Evolutionary conservation across 2,888 invertebrate species (phyloP).

Genomic region (Salticus scenicus): DNA sequence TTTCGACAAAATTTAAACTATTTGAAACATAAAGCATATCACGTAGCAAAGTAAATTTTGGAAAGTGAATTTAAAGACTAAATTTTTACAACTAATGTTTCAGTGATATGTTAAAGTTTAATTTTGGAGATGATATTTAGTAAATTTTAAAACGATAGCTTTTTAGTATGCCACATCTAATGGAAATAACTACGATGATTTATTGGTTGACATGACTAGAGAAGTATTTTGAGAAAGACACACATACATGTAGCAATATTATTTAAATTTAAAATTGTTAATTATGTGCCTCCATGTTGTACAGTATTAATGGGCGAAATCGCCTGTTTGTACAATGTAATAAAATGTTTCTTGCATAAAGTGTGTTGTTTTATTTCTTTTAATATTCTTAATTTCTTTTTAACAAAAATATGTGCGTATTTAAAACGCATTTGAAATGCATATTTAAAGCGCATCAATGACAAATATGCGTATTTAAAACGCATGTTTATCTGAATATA

Average conservation of each 20-base stretch:
- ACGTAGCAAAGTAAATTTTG: not conserved
- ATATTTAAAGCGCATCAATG: no score
- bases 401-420: not conserved
- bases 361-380: not conserved
- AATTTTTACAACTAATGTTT: not conserved
- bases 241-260: constrained; percentile 40
- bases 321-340: constrained; percentile 55
- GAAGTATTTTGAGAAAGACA: not conserved
- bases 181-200: not conserved
- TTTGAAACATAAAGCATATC: not conserved
- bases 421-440: no score
- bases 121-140: not conserved
- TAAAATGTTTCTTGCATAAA: constrained; percentile 54
- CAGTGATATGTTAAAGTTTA: not conserved
- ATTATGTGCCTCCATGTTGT: constrained; percentile 66
- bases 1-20: not conserved
- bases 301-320: constrained; percentile 50
- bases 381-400: not conserved
- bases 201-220: not conserved
- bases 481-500: no score
- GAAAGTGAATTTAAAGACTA: not conserved
- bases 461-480: no score
- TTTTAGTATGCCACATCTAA: not conserved
- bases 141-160: not conserved
- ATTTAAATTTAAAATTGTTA: constrained; percentile 32